A percentile compares a stretch with the other conserved stretches of the same genome.
Evolutionary conservation across 1,140 invertebrate genomes (phyloP).

Genomic region (Zelostemma sp.): DNA sequence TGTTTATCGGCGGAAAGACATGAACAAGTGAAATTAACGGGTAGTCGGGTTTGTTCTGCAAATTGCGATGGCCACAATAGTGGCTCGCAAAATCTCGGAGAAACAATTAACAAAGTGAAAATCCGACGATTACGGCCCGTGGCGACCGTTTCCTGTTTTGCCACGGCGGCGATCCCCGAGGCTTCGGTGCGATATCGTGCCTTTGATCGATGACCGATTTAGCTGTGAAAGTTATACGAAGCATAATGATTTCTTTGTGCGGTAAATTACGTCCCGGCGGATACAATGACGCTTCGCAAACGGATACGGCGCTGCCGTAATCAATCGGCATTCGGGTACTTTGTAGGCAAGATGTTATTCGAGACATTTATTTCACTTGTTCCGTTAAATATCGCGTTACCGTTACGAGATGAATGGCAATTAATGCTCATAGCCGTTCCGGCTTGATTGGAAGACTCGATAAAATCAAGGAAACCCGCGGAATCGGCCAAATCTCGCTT

Average conservation of each 20-base stretch:
- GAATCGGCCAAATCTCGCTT: too few species aligned
- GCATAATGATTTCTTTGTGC: slow-evolving; percentile 34
- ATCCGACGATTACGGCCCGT: slow-evolving; percentile 18
- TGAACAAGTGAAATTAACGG: neutral
- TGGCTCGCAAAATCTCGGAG: neutral
- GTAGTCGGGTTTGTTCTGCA: neutral
- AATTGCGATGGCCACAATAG: neutral
- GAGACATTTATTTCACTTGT: neutral
- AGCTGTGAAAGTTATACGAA: slow-evolving; percentile 47
- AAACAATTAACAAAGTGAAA: slow-evolving; percentile 43
- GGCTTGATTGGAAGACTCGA: too few species aligned
- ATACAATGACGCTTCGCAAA: slow-evolving; percentile 37
- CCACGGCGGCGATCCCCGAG: slow-evolving; percentile 16
- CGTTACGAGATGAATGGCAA: too few species aligned
- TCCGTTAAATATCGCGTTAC: neutral
- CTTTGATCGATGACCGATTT: slow-evolving; percentile 51
- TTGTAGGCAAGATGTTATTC: neutral
- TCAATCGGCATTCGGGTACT: slow-evolving; percentile 22
- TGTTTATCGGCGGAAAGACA: neutral
- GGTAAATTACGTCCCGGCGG: slow-evolving; percentile 26
- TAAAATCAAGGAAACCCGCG: too few species aligned
- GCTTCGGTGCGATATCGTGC: slow-evolving; percentile 25
- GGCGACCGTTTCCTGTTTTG: slow-evolving; percentile 2
- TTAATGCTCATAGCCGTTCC: too few species aligned
- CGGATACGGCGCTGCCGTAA: slow-evolving; percentile 21